Evolutionary conservation across 2,797 vertebrate genomes (phyloP), one percentile per base, ranked within the genome.

Genomic region (Remorina albescens): DNA sequence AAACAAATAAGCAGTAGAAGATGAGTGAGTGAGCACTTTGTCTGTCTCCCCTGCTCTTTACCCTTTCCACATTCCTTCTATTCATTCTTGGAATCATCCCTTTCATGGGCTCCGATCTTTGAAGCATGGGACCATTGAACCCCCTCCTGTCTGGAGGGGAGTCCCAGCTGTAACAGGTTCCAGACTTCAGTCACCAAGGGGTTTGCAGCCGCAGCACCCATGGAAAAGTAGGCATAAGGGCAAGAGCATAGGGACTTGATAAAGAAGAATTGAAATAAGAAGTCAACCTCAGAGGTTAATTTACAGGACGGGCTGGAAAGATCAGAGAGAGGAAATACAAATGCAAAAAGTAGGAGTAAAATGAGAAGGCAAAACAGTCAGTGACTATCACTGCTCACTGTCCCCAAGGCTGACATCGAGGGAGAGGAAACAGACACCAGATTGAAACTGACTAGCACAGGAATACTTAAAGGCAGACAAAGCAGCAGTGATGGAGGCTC

Each of bases 31-130:
- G n/a, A n/a, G n/a, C n/a, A 18, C 5, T 19, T 44, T 18, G 3
- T 63, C 26, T 32, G 34, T 30, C 39, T 53, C 37, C 34, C 21
- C 26, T 28, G 19, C 42, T 67, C 61, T 21, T 68, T 60, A 47
- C 34, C 0, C 44, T 47, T 46, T 46, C 8, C 32, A 49, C 12
- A 70, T 39, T 42, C 50, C 44, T 56, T 34, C 69, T 37, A 30
- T 59, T 42, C 26, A 66, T 55, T 79, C 58, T 44, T 32, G 10
- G 44, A 3, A 16, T 71, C 44, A 25, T 53, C 19, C 19, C 23
- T 54, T 47, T n/a, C 57, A 47, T 30, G 37, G 23, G 74, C 42
- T 76, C 23, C 3, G 21, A 12, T 59, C 57, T 87, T 86, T 86
- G 69, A 79, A 67, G 64, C 39, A 8, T 25, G 39, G 49, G 21